Base-by-base conservation (phyloP, 1,140 invertebrate species). In the Drosophila murphyi region DNA sequence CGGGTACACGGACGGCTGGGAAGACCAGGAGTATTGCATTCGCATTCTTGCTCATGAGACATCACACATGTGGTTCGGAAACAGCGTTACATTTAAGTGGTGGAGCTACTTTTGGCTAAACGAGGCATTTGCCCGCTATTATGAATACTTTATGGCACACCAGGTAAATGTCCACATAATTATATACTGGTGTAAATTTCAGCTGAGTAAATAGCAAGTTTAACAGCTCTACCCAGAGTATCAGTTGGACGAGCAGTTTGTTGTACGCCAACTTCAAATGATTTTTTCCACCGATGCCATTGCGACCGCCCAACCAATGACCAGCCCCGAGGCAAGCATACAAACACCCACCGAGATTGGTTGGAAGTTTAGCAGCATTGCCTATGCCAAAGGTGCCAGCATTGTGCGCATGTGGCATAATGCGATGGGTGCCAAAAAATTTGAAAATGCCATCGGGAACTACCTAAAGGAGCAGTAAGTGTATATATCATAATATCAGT, bases 321-420 rank as follows among this genome's bases (percentile, higher is more conserved):
- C 92, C 4, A 93, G 93, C 63, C 62, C 39, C 0, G 87, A 93
- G 34, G 68, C 93, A 4, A 92, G 93, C 50, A 93, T 93, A 1
- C 55, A 78, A 50, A 78, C 74, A 2, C 94, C 94, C 2, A 72
- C 68, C 0, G 89, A 94, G 63, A 93, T 95, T 20, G 91, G 86
- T n/a, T 72, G 73, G 7, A 94, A 94, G 82, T 95, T 95, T 71
- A 93, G 93, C n/a, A 92, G 88, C 2, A 93, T 95, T 54, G 93
- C 94, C 2, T 95, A 95, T 76, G 94, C 93, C 39, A 96, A 96
- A 91, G 97, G 96, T 37, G 95, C 95, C 0, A 94, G 95, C 6
- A 92, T 97, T 10, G 92, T 97, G 0, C 94, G 96, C 48, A 97
- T 97, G 96, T 94, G 96, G 67, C 92, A 95, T 34, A 93, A 95